These are phyloP conservation scores for Dicrurus megarhynchus DNA, from an alignment of 2,113 vertebrate species.

Conservation along the genomic window DNA sequence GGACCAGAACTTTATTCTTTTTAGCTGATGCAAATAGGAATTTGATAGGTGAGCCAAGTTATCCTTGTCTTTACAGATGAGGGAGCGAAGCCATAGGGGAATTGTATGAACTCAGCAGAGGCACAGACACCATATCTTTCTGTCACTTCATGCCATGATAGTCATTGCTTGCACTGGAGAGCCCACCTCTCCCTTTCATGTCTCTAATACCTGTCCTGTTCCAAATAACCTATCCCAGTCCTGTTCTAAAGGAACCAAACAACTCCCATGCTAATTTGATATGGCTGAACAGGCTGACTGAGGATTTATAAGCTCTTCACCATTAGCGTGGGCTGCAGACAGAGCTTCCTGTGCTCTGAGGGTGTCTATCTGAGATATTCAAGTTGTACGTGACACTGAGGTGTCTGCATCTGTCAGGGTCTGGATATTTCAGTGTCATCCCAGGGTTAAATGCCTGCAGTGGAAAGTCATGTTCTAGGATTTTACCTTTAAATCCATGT, in stretches of 20 bases:
- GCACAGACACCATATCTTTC: not conserved
- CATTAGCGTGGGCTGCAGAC: not conserved
- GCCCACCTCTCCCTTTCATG: not conserved
- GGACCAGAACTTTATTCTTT: constrained; percentile 9
- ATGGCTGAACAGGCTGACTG: not conserved
- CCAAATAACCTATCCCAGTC: not conserved
- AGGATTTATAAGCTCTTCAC: not conserved
- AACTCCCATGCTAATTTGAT: not conserved
- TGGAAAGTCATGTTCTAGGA: not conserved
- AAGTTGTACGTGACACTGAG: not conserved
- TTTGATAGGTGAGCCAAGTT: not conserved
- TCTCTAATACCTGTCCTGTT: not conserved
- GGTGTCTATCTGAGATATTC: not conserved
- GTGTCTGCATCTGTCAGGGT: not conserved
- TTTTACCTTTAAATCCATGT: not conserved
- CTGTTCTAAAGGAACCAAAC: not conserved
- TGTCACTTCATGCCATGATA: not conserved
- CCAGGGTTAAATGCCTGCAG: not conserved
- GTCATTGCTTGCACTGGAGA: not conserved
- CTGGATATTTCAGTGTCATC: not conserved
- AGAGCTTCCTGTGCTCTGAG: not conserved
- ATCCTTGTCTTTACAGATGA: not conserved
- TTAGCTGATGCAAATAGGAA: not conserved
- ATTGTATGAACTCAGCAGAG: not conserved
- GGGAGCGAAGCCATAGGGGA: not conserved